Percentiles rank a stretch among this genome's conserved stretches.
These are phyloP conservation scores for Papilio demoleus DNA, from an alignment of 2,888 invertebrate species.

Conservation along the genomic window DNA sequence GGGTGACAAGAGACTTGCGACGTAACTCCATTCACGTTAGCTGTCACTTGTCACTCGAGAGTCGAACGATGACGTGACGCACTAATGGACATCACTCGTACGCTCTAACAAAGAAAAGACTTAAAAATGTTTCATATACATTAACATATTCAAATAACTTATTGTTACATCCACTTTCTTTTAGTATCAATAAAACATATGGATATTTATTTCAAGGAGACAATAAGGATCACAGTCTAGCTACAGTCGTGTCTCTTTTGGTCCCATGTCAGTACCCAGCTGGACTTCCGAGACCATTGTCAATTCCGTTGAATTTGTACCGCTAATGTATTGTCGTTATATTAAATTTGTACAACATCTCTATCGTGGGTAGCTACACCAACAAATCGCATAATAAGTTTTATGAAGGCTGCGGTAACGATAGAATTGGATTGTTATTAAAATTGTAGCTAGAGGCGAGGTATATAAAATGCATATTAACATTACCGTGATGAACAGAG, in stretches of 20 bases:
- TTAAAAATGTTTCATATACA: too few relatives aligned
- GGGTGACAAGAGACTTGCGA: neutral
- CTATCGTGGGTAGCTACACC: too few relatives aligned
- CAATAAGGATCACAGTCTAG: neutral
- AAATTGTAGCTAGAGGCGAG: too few relatives aligned
- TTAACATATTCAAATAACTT: too few relatives aligned
- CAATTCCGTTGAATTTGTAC: too few relatives aligned
- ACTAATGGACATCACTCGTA: neutral
- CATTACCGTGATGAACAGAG: neutral
- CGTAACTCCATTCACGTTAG: neutral
- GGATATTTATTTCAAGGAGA: neutral
- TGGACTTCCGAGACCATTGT: too few relatives aligned
- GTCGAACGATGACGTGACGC: neutral
- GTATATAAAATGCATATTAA: neutral
- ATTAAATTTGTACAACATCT: too few relatives aligned
- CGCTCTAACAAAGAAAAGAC: neutral
- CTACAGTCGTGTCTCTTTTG: neutral
- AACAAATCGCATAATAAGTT: too few relatives aligned
- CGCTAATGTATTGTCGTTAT: too few relatives aligned
- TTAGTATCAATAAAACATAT: neutral
- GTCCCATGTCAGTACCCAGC: neutral
- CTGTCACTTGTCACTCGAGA: conserved; percentile 9
- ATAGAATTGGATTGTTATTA: too few relatives aligned
- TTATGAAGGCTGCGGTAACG: too few relatives aligned
- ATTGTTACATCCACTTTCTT: too few relatives aligned